Evolutionary conservation across 2,113 vertebrate genomes (phyloP), one percentile per base, ranked within the genome.

Genomic region (Stictonetta naevosa): DNA sequence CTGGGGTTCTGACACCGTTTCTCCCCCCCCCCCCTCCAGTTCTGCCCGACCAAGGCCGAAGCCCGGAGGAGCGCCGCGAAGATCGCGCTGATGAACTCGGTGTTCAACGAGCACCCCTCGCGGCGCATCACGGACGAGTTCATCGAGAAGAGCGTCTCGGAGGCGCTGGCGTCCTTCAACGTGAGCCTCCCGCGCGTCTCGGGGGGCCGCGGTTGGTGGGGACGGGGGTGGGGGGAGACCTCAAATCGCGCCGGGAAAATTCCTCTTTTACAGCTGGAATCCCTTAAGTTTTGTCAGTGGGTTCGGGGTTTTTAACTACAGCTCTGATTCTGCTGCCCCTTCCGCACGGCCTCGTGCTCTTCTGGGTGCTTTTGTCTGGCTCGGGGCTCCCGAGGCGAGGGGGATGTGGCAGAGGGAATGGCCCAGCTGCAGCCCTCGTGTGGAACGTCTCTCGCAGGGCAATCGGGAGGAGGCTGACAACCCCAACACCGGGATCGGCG

Each of bases 41-140:
- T 99, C 96, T 99, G 99, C 46, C 99, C 99, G 5, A 99, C 99
- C 8, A 99, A 99, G 96, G 99, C 99, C 0, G 99, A 99, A 78
- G 99, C 99, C 0, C 97, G 99, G 7, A 97, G 99, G 56, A 99
- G 99, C 6, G 99, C 99, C 0, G 99, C 99, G 26, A 99, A 99
- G 98, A 99, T 99, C 8, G 99, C 99, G 2, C 97, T 99, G 26
- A 99, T 99, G 99, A 99, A 99, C 95, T 99, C 99, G 0, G 99
- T 99, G 58, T 99, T 99, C 92, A 99, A 99, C 6, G 99, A 99
- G 85, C 99, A 99, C 71, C 99, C 99, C 1, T 99, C 99, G 2
- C 98, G 99, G 29, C 98, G 99, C 55, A 99, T 99, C 97, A 99
- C 99, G 0, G 99, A 99, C 8, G 99, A 99, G 38, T 99, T 99